These are phyloP conservation scores for Atrichornis clamosus DNA, from an alignment of 2,113 vertebrate genomes.

Conservation along the genomic window DNA sequence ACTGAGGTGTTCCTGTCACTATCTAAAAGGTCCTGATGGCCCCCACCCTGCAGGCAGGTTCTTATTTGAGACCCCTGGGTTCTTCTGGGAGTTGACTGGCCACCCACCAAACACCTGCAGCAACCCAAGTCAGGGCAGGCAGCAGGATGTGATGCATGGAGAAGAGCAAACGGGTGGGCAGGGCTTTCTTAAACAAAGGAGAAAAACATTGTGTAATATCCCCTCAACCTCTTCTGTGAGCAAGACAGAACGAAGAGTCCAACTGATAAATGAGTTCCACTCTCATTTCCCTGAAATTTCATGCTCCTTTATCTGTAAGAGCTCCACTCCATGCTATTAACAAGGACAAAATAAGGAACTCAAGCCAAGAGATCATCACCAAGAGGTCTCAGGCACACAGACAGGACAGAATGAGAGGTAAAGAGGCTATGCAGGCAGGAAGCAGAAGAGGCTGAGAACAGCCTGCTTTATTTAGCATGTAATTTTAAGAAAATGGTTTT, in stretches of 20 bases:
- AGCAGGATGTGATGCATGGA: not conserved
- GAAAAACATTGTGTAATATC: not conserved
- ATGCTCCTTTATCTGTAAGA: slow-evolving; percentile 18
- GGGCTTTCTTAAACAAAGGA: not conserved
- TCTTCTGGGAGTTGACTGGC: fast-evolving
- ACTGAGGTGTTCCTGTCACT: not conserved
- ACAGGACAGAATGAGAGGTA: not conserved
- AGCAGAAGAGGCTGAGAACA: not conserved
- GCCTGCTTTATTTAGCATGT: not conserved
- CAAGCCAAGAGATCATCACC: not conserved
- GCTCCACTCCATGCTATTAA: not conserved
- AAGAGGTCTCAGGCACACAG: not conserved
- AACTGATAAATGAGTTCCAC: not conserved
- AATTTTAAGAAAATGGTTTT: slow-evolving; percentile 25
- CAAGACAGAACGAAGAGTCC: not conserved
- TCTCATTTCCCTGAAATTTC: slow-evolving; percentile 30
- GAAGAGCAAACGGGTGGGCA: not conserved
- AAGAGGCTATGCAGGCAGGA: not conserved
- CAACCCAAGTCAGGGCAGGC: not conserved
- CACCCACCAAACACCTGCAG: not conserved
- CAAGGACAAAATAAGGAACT: slow-evolving; percentile 24
- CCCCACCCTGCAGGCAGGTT: not conserved
- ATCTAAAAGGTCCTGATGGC: not conserved
- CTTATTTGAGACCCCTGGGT: not conserved
- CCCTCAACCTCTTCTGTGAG: not conserved